These are phyloP conservation scores for Drosophila kepulauana DNA, from an alignment of 1,140 invertebrate species.

Conservation along the genomic window DNA sequence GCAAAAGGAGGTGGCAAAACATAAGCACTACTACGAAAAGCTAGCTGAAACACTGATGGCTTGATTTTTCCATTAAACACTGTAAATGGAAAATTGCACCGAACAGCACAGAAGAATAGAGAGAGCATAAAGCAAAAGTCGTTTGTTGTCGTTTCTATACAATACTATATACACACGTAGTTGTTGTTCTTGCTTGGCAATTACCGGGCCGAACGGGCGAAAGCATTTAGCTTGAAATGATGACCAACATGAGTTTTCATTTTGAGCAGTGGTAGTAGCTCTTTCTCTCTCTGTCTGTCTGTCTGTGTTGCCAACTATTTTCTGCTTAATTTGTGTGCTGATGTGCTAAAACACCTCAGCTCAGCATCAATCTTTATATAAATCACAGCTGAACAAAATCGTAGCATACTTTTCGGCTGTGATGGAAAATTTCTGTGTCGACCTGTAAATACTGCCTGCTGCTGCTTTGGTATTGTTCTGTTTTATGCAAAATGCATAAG, in stretches of 20 bases:
- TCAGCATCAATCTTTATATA: slow-evolving; percentile 42
- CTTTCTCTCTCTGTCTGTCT: not conserved
- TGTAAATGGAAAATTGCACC: slow-evolving; percentile 71
- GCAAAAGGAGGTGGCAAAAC: slow-evolving; percentile 25
- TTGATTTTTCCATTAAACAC: slow-evolving; percentile 68
- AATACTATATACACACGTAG: no score
- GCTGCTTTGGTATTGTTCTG: no score
- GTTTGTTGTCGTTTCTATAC: slow-evolving; percentile 13
- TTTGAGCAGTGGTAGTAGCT: slow-evolving; percentile 9
- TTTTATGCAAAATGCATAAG: slow-evolving; percentile 31
- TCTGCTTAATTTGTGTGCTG: slow-evolving; percentile 50
- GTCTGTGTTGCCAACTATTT: slow-evolving; percentile 20
- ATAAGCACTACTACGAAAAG: slow-evolving; percentile 50
- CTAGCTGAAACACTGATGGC: slow-evolving; percentile 65
- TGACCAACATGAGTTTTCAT: slow-evolving; percentile 57
- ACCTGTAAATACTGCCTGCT: slow-evolving; percentile 2
- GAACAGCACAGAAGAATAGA: slow-evolving; percentile 10
- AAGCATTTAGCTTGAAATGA: slow-evolving; percentile 58
- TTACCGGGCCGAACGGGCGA: slow-evolving; percentile 62
- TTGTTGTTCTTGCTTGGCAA: slow-evolving; percentile 54
- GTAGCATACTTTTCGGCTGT: slow-evolving; percentile 36
- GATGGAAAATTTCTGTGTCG: slow-evolving; percentile 2
- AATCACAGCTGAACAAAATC: slow-evolving; percentile 24
- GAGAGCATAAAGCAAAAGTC: slow-evolving; percentile 23
- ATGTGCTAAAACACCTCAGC: slow-evolving; percentile 67